A percentile compares a stretch with the other conserved stretches of the same genome.
These are phyloP conservation scores for Ligdia adustata DNA, from an alignment of 2,888 invertebrate genomes.

Conservation along the genomic window DNA sequence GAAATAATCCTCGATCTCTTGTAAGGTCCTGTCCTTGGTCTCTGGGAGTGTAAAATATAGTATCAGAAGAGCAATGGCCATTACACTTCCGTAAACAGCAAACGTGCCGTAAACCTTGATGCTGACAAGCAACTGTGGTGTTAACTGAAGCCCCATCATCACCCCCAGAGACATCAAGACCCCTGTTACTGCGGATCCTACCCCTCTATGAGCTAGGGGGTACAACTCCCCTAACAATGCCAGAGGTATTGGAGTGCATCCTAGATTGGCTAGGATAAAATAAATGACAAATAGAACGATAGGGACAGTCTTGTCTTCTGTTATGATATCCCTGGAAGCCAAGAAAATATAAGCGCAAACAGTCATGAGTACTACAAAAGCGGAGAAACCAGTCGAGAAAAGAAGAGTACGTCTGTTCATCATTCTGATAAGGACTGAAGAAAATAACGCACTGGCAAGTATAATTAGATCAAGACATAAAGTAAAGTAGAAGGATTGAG, in stretches of 20 bases:
- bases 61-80: slow-evolving; percentile 23
- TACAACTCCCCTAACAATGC: slow-evolving; percentile 54
- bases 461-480: slow-evolving; percentile 52
- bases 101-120: slow-evolving; percentile 61
- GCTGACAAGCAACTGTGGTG: slow-evolving; percentile 45
- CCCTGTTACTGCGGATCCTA: slow-evolving; percentile 47
- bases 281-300: slow-evolving; percentile 46
- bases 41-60: slow-evolving; percentile 47
- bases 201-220: slow-evolving; percentile 50
- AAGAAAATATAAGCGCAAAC: slow-evolving; percentile 45
- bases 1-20: slow-evolving; percentile 40
- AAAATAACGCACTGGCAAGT: slow-evolving; percentile 43
- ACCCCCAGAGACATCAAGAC: slow-evolving; percentile 44
- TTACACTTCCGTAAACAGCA: slow-evolving; percentile 49
- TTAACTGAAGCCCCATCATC: slow-evolving; percentile 44
- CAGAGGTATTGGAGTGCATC: slow-evolving; percentile 54
- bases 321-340: slow-evolving; percentile 39
- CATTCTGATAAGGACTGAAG: slow-evolving; percentile 48
- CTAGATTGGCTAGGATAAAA: slow-evolving; percentile 52
- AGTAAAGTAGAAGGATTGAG: slow-evolving; percentile 48
- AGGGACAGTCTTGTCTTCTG: slow-evolving; percentile 42
- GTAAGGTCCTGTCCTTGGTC: too few relatives aligned
- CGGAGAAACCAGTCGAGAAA: slow-evolving; percentile 47
- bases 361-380: slow-evolving; percentile 41
- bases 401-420: slow-evolving; percentile 51